A percentile compares a stretch with the other conserved stretches of the same genome.
These are phyloP conservation scores for Drosophila lacertosa DNA, from an alignment of 1,140 invertebrate genomes.

Conservation along the genomic window DNA sequence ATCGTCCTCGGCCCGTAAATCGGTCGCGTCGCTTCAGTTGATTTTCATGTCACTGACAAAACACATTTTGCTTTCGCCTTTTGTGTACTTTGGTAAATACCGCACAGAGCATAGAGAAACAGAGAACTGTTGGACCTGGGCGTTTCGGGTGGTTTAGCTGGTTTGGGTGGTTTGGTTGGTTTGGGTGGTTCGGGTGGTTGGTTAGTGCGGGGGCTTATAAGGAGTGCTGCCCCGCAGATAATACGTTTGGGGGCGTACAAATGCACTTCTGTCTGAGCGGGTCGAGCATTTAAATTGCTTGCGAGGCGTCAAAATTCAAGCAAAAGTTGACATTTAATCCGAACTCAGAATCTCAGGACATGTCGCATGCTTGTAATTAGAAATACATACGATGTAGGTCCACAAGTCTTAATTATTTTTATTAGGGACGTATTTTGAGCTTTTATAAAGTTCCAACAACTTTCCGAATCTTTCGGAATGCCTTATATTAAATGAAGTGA, in stretches of 20 bases:
- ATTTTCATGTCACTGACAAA: slow-evolving; percentile 77
- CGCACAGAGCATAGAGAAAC: slow-evolving; percentile 17
- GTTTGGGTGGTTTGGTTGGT: not conserved
- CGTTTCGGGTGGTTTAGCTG: not conserved
- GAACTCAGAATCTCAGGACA: not conserved
- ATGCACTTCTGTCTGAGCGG: slow-evolving; percentile 18
- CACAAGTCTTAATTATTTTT: not conserved
- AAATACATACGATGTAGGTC: not conserved
- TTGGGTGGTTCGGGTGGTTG: not conserved
- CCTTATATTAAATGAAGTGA: no score
- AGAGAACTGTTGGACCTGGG: slow-evolving; percentile 3
- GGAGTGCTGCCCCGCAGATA: slow-evolving; percentile 4
- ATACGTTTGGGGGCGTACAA: slow-evolving; percentile 1
- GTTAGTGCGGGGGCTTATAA: not conserved
- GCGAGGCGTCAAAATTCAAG: slow-evolving; percentile 17
- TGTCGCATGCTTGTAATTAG: not conserved
- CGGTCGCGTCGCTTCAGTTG: slow-evolving; percentile 66
- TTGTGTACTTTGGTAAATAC: slow-evolving; percentile 63
- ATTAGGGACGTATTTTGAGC: no score
- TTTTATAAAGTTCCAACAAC: no score
- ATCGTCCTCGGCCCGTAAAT: slow-evolving; percentile 56
- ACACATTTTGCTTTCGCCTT: slow-evolving; percentile 61
- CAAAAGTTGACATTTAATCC: slow-evolving; percentile 15
- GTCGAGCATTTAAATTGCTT: slow-evolving; percentile 30
- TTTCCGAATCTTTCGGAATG: no score